Percentiles rank a stretch among this genome's conserved stretches.
Evolutionary conservation across 2,888 invertebrate species (phyloP).

Genomic region (Tipula confusa): DNA sequence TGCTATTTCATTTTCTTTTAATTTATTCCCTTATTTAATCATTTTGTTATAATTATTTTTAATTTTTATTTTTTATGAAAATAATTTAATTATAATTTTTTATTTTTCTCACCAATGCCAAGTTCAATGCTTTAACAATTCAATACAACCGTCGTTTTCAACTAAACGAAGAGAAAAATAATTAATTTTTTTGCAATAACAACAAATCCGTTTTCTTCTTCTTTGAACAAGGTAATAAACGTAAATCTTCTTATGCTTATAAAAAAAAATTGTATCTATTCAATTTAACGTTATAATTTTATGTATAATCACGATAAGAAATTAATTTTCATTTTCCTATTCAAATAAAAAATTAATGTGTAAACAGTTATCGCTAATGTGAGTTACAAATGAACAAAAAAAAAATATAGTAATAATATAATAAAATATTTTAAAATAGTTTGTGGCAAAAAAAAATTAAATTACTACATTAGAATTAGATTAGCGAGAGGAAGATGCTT

Average conservation of each 20-base stretch:
- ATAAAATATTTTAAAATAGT: not conserved
- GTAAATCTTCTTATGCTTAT: not conserved
- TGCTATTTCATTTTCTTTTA: not conserved
- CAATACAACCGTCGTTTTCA: not conserved
- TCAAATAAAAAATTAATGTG: not conserved
- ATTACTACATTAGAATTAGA: not conserved
- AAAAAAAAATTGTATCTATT: not conserved
- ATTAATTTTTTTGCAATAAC: not conserved
- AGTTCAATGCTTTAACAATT: not conserved
- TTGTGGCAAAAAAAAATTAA: not conserved
- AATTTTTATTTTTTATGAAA: not conserved
- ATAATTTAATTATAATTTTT: not conserved
- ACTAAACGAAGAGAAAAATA: not conserved
- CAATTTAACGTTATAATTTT: not conserved
- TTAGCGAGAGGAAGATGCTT: not conserved
- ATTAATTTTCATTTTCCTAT: constrained; percentile 12
- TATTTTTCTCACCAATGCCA: constrained; percentile 3
- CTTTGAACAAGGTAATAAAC: not conserved
- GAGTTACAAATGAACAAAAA: not conserved
- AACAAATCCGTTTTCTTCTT: not conserved
- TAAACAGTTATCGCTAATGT: not conserved
- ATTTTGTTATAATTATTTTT: not conserved
- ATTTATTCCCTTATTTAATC: not conserved
- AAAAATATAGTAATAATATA: not conserved
- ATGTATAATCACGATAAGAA: not conserved